Evolutionary conservation across 1,140 invertebrate species (phyloP), one percentile per base, ranked within the genome.

Genomic region (Drosophila azteca): DNA sequence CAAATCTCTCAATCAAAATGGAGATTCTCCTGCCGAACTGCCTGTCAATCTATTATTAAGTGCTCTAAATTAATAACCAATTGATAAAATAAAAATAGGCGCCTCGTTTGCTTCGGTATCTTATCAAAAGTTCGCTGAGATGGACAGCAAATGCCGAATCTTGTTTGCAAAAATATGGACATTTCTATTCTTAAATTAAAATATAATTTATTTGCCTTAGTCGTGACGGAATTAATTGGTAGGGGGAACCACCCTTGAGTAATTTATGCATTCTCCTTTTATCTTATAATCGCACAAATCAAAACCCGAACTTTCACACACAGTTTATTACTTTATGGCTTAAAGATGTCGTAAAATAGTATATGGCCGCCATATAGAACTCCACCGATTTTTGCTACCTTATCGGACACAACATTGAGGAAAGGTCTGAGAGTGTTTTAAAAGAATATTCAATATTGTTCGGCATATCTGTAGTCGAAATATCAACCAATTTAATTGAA

Each of bases 91-190:
- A 49, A 26, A 11, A 29, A 49, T 46, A 45, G n/a, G 29, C n/a
- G 6, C 31, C 2, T 39, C 3, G 35, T 4, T 39, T 13, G 13
- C 17, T 7, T 20, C 17, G 3, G 1, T 64, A 62, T 76, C 64
- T 77, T 63, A 77, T 69, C 58, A 55, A 11, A 22, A 69, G 54
- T 51, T 24, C 11, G 9, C 17, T 13, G 31, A 46, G 31, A 69
- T 43, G 64, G 26, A 68, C 57, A 69, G 68, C 63, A 69, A 69
- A 68, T 68, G 39, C 43, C 50, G 35, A 68, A 69, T 68, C 44
- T 67, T 68, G 24, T 49, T 15, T 55, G 63, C 29, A 39, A 46
- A 67, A 67, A 67, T 20, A 35, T 9, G 9, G 8, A 8, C 2
- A 35, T 9, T 13, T 39, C 11, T 39, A 39, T 68, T 68, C 50